Evolutionary conservation across 2,113 vertebrate species (phyloP).

Genomic region (Empidonax alnorum): DNA sequence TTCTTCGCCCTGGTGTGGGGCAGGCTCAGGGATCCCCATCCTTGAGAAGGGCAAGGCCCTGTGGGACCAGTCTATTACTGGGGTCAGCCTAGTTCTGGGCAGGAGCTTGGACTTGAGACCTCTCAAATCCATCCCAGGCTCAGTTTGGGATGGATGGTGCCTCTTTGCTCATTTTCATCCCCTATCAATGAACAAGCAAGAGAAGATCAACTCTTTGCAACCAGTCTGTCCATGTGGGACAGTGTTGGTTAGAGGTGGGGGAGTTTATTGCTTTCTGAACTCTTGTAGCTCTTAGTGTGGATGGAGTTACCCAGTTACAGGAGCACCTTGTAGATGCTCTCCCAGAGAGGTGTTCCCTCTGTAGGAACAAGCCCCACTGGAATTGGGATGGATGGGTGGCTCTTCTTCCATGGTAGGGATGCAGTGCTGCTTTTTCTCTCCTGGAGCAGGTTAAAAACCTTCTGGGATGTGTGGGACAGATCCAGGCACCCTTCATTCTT

Average conservation of each 20-base stretch:
- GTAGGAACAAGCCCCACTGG: background rate
- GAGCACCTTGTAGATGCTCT: background rate
- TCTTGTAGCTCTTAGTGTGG: background rate
- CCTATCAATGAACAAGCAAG: background rate
- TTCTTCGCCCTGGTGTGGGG: background rate
- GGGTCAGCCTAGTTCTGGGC: background rate
- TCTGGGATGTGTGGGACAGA: background rate
- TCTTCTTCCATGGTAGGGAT: background rate
- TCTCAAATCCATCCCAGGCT: background rate
- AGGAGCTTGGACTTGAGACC: background rate
- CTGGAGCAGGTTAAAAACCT: background rate
- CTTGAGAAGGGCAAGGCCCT: background rate
- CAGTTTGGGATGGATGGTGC: background rate
- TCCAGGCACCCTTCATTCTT: background rate
- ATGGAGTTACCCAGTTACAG: background rate
- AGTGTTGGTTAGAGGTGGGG: background rate
- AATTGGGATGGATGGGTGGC: fast-evolving
- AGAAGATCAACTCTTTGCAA: background rate
- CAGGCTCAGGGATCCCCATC: background rate
- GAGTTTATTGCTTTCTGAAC: background rate
- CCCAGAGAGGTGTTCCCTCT: fast-evolving
- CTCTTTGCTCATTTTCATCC: background rate
- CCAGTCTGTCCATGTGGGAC: fast-evolving
- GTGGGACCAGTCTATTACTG: background rate
- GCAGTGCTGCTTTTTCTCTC: background rate